These are phyloP conservation scores for Drosophila equinoxialis DNA, from an alignment of 1,140 invertebrate species.

Conservation along the genomic window DNA sequence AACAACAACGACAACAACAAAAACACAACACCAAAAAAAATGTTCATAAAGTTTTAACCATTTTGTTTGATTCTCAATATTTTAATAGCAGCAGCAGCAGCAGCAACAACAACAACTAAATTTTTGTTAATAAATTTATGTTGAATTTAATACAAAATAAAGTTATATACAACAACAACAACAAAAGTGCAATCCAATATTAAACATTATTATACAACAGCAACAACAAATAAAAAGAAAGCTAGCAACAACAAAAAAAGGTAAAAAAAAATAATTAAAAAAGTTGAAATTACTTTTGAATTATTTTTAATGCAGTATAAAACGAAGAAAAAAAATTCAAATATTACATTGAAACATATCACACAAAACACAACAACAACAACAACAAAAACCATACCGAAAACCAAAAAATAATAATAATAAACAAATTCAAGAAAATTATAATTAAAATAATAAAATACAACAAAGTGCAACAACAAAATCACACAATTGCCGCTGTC, in stretches of 20 bases:
- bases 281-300: constrained; percentile 79
- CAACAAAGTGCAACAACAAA: constrained; percentile 61
- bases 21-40: not conserved
- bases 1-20: not conserved
- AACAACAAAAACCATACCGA: constrained; percentile 38
- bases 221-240: constrained; percentile 37
- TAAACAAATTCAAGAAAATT: constrained; percentile 54
- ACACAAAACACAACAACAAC: constrained; percentile 42
- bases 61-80: constrained; percentile 37
- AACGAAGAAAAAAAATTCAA: constrained; percentile 27
- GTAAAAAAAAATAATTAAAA: constrained; percentile 70
- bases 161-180: constrained; percentile 40
- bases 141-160: constrained; percentile 70
- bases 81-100: constrained; percentile 41
- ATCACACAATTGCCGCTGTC: constrained; percentile 65
- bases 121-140: constrained; percentile 79
- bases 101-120: constrained; percentile 61
- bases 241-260: constrained; percentile 48
- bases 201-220: constrained; percentile 45
- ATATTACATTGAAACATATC: constrained; percentile 74
- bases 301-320: constrained; percentile 67
- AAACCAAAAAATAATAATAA: constrained; percentile 16
- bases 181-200: constrained; percentile 71
- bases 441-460: constrained; percentile 67
- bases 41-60: constrained; percentile 25